Evolutionary conservation across 2,797 vertebrate genomes (phyloP).

Genomic region (Rhinichthys osculus): DNA sequence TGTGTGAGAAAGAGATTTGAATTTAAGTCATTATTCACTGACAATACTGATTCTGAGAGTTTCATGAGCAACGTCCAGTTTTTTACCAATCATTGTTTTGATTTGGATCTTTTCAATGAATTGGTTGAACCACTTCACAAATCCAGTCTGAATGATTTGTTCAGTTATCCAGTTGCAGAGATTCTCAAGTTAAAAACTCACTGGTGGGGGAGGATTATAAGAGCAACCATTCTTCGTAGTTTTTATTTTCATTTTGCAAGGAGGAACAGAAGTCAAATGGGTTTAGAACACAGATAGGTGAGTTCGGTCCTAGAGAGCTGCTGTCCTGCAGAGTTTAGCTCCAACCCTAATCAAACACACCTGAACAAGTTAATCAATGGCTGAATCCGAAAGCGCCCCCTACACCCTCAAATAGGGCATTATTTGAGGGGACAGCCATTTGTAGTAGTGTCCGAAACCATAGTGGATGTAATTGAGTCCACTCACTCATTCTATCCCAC

Average conservation of each 20-base stretch:
- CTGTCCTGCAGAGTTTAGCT: too few relatives aligned
- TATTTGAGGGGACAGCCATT: too few relatives aligned
- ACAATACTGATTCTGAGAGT: background rate
- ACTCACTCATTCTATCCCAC: too few relatives aligned
- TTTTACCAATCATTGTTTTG: background rate
- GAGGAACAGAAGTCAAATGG: background rate
- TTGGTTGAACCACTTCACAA: background rate
- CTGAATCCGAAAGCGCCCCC: too few relatives aligned
- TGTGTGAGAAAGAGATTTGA: background rate
- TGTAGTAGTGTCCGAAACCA: too few relatives aligned
- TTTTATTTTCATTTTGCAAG: background rate
- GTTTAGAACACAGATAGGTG: background rate
- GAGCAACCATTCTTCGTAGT: background rate
- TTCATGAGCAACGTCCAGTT: background rate
- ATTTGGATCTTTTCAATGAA: background rate
- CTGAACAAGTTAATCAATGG: too few relatives aligned
- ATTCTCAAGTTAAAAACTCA: background rate
- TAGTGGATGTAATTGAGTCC: too few relatives aligned
- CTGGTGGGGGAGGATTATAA: background rate
- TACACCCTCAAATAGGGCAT: too few relatives aligned
- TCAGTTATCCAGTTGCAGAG: background rate
- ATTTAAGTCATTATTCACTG: background rate
- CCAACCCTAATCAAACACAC: too few relatives aligned
- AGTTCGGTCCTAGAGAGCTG: too few relatives aligned
- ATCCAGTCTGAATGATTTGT: background rate